Evolutionary conservation across 2,888 invertebrate genomes (phyloP).

Genomic region (Dicranocentrus wangi): DNA sequence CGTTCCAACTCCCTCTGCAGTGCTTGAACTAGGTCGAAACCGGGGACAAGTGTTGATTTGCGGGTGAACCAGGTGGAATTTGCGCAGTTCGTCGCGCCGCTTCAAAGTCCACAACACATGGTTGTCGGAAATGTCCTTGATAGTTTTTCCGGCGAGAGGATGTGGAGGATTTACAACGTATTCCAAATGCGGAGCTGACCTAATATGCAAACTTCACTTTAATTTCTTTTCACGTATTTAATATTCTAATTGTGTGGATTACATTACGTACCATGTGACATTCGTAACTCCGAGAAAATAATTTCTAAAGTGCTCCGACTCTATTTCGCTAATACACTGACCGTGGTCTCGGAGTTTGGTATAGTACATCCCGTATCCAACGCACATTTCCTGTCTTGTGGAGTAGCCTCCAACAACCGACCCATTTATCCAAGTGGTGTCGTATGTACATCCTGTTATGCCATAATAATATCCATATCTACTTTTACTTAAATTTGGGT

Average conservation of each 20-base stretch:
- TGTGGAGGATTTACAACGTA: conserved; percentile 17
- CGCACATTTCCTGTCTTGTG: conserved; percentile 40
- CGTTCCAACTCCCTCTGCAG: conserved; percentile 2
- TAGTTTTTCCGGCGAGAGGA: not conserved
- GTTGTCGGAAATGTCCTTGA: not conserved
- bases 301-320: too few relatives aligned
- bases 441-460: conserved; percentile 26
- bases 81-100: not conserved
- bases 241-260: not conserved
- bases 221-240: too few relatives aligned
- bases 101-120: not conserved
- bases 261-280: conserved; percentile 35
- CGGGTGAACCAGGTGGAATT: not conserved
- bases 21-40: not conserved
- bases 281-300: conserved; percentile 47
- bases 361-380: conserved; percentile 39
- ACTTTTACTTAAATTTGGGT: not conserved
- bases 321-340: conserved; percentile 30
- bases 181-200: conserved; percentile 13
- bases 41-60: too few relatives aligned
- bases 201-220: not conserved
- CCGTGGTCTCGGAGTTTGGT: conserved; percentile 36
- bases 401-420: conserved; percentile 45
- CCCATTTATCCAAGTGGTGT: conserved; percentile 38
- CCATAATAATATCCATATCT: not conserved